A percentile compares a stretch with the other conserved stretches of the same genome.
Evolutionary conservation across 2,888 invertebrate genomes (phyloP).

Genomic region (Drosophila sordidula): DNA sequence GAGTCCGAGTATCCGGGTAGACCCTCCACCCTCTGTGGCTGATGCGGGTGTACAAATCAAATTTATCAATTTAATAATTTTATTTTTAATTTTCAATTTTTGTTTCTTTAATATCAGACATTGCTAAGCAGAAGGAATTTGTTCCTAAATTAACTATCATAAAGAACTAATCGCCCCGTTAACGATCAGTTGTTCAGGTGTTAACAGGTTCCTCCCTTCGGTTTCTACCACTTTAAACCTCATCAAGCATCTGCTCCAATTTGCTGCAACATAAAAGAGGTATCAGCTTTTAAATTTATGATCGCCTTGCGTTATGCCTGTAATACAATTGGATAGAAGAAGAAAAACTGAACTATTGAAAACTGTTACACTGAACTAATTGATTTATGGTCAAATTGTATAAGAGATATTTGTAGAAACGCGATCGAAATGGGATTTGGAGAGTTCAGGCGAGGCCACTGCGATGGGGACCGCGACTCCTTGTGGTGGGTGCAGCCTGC

Average conservation of each 20-base stretch:
- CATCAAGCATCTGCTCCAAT: constrained; percentile 48
- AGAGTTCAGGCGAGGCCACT: constrained; percentile 10
- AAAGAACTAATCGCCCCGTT: constrained; percentile 4
- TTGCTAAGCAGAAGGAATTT: not conserved
- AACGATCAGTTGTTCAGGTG: constrained; percentile 29
- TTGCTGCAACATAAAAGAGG: constrained; percentile 69
- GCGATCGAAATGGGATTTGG: constrained; percentile 38
- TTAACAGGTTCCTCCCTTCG: constrained; percentile 41
- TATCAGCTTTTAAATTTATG: constrained; percentile 60
- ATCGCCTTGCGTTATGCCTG: constrained; percentile 50
- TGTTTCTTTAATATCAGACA: not conserved
- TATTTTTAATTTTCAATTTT: not conserved
- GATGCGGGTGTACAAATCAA: constrained; percentile 41
- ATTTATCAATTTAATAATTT: constrained; percentile 16
- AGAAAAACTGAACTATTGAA: constrained; percentile 17
- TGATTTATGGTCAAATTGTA: constrained; percentile 65
- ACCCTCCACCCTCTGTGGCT: not conserved
- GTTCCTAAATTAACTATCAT: not conserved
- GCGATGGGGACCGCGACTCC: constrained; percentile 1
- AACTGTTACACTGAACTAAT: constrained; percentile 70
- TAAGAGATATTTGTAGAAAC: constrained; percentile 45
- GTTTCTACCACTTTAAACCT: constrained; percentile 32
- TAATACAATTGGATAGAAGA: constrained; percentile 26
- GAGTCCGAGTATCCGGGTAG: constrained; percentile 20
- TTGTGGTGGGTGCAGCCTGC: constrained; percentile 58